phyloP scores from a whole-genome alignment of 2,797 vertebrate genomes.

The Sciaenops ocellatus region DNA sequence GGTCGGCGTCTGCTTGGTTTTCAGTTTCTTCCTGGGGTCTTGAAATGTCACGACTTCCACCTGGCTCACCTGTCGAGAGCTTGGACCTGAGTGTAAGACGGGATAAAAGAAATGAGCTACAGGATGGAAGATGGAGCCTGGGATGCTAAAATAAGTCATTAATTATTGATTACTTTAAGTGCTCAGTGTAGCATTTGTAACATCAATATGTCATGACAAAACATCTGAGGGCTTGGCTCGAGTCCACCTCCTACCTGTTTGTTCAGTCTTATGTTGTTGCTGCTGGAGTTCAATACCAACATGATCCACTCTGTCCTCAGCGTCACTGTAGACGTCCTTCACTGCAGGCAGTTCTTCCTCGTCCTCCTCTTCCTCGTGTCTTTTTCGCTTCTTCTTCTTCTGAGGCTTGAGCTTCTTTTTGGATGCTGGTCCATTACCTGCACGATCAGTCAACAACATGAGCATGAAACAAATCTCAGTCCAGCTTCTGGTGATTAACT shows the following conservation, averaged over 20 bases:
- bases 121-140: not conserved
- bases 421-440: slow-evolving; percentile 76
- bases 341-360: slow-evolving; percentile 9
- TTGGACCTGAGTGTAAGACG: slow-evolving; percentile 21
- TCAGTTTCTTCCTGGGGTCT: slow-evolving; percentile 83
- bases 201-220: no score
- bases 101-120: not conserved
- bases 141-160: not conserved
- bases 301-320: slow-evolving; percentile 17
- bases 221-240: accelerated
- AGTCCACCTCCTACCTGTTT: slow-evolving; percentile 43
- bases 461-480: not conserved
- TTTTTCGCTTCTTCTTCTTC: slow-evolving; percentile 69
- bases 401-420: slow-evolving; percentile 57
- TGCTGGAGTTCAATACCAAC: not conserved
- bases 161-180: not conserved
- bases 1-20: slow-evolving; percentile 29
- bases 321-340: slow-evolving; percentile 5
- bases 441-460: not conserved
- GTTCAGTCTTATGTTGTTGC: slow-evolving; percentile 12
- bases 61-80: slow-evolving; percentile 1
- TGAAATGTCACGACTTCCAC: slow-evolving; percentile 88
- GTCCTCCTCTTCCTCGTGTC: slow-evolving; percentile 41
- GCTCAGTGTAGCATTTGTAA: not conserved
- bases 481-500: not conserved